Evolutionary conservation across 2,113 vertebrate species (phyloP), one percentile per base, ranked within the genome.

Genomic region (Argyrosomus japonicus): DNA sequence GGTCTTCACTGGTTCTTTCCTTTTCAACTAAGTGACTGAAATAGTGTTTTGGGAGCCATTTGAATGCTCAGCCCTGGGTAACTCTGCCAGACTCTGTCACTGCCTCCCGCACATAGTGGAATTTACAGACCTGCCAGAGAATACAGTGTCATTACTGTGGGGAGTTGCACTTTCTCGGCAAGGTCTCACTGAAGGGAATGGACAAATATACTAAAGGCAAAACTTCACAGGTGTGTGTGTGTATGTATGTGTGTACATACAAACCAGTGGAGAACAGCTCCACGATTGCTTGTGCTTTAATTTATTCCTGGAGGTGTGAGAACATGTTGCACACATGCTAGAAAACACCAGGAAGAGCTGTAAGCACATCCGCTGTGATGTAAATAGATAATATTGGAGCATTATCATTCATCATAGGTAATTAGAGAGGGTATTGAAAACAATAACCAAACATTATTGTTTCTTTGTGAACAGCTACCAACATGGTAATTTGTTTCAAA

Each of bases 91-190:
- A 75, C 81, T 85, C 74, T 87, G 51, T 72, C 87, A 62, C 78
- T 79, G 85, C 70, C 67, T 69, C 77, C 60, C 10, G n/a, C 58
- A 68, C 77, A 73, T 5, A 75, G 90, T 81, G 88, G 90, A 85
- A 89, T 91, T 91, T 93, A 91, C 90, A 91, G 86, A 93, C 84
- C 85, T 88, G 82, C 75, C 81, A 69, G 3, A 45, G 63, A 86
- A 83, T 60, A 82, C 77, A 68, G 67, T 75, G 82, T 74, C 73
- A 75, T 87, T 83, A 85, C 88, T 60, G 72, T 70, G 64, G 81
- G 84, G 84, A 88, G 83, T 70, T 60, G 64, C 83, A 69, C 71
- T 77, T 78, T 84, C 77, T n/a, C 25, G 60, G 89, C 76, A 17
- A 73, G 76, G 70, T 64, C 85, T 83, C 82, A 25, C 77, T 45